A percentile compares a stretch with the other conserved stretches of the same genome.
Evolutionary conservation across 2,888 invertebrate species (phyloP).

Genomic region (Pristionchus maxplancki): DNA sequence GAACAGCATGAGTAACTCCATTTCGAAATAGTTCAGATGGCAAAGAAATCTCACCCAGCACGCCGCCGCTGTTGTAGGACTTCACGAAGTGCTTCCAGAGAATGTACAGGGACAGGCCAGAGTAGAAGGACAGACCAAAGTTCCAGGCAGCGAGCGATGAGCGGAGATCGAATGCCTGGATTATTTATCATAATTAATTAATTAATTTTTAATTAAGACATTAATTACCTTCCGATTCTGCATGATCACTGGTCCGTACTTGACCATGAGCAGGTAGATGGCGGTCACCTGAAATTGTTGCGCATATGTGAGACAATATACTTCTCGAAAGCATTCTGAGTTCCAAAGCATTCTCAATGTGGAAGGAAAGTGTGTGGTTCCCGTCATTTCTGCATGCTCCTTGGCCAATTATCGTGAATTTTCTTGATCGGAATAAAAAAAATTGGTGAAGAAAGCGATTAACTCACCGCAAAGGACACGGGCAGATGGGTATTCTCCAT

Average conservation of each 20-base stretch:
- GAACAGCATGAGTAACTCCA: too few species aligned
- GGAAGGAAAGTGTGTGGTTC: too few species aligned
- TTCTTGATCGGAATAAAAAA: too few species aligned
- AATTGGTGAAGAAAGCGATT: too few species aligned
- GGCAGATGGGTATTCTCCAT: conserved; percentile 59
- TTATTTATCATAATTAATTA: background rate
- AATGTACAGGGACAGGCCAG: conserved; percentile 89
- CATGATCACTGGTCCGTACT: conserved; percentile 68
- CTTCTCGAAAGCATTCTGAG: too few species aligned
- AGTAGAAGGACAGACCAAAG: conserved; percentile 89
- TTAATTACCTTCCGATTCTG: conserved; percentile 76
- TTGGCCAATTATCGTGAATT: too few species aligned
- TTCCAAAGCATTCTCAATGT: too few species aligned
- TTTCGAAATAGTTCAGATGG: background rate
- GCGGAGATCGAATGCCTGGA: conserved; percentile 1
- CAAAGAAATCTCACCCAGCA: background rate
- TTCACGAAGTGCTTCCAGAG: conserved; percentile 84
- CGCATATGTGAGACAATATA: too few species aligned
- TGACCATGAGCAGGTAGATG: conserved; percentile 69
- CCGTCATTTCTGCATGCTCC: too few species aligned
- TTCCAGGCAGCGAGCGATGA: conserved; percentile 78
- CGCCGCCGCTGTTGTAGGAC: background rate
- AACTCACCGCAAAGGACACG: background rate
- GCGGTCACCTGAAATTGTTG: conserved; percentile 61
- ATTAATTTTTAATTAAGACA: background rate